Conservation (phyloP, 2,113 vertebrate genomes). For the Pongo pygmaeus region DNA sequence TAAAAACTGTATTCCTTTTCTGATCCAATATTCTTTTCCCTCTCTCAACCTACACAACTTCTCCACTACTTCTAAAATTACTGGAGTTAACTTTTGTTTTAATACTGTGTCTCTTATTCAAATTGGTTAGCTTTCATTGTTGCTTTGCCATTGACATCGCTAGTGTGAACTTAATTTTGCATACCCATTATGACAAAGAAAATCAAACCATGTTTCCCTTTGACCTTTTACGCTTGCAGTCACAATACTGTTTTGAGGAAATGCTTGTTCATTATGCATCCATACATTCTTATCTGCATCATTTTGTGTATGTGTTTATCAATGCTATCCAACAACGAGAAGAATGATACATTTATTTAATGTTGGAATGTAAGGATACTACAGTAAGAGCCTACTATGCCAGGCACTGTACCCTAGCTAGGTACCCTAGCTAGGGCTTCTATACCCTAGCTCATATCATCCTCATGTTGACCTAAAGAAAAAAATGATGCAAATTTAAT, state of each 20-base stretch:
- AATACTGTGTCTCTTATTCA: background rate
- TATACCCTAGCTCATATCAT: background rate
- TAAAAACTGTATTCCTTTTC: background rate
- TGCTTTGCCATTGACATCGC: background rate
- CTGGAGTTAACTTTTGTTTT: background rate
- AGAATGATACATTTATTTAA: background rate
- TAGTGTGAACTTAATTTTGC: background rate
- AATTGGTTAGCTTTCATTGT: background rate
- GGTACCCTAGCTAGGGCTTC: background rate
- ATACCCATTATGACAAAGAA: background rate
- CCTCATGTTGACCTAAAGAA: no score
- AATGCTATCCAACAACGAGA: background rate
- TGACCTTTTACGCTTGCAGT: background rate
- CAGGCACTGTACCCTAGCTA: background rate
- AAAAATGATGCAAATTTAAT: no score
- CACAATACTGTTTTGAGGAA: background rate
- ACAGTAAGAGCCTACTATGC: background rate
- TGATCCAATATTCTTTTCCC: background rate
- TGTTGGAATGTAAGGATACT: background rate
- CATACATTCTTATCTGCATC: background rate
- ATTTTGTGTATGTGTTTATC: background rate
- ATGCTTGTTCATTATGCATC: background rate
- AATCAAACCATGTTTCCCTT: background rate
- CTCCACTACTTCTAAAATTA: background rate
- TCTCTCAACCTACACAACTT: background rate